phyloP scores from a whole-genome alignment of 2,888 invertebrate genomes.

The Drosophila hamatofila region DNA sequence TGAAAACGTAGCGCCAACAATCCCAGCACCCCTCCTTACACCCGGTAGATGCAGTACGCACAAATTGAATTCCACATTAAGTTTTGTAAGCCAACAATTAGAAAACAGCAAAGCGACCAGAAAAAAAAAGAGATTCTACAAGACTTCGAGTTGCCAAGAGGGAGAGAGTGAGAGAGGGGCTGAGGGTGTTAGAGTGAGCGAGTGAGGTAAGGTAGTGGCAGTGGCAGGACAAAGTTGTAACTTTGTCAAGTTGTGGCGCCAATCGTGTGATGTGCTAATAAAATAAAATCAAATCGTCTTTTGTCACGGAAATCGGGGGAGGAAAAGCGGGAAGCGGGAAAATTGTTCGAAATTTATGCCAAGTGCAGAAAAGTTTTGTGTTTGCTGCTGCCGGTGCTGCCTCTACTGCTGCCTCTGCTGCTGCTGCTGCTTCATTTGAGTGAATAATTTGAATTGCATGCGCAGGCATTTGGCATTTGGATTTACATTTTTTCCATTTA shows the following conservation, averaged over 20 bases:
- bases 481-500: slow-evolving; percentile 62
- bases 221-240: slow-evolving; percentile 69
- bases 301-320: slow-evolving; percentile 4
- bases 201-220: slow-evolving; percentile 1
- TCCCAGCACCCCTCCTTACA: neutral
- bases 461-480: slow-evolving; percentile 8
- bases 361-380: slow-evolving; percentile 72
- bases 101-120: slow-evolving; percentile 78
- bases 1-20: slow-evolving; percentile 14
- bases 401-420: slow-evolving; percentile 18
- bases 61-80: slow-evolving; percentile 81
- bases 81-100: slow-evolving; percentile 84
- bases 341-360: slow-evolving; percentile 66
- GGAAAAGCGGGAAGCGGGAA: slow-evolving; percentile 1
- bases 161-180: neutral
- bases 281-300: slow-evolving; percentile 71
- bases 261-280: slow-evolving; percentile 80
- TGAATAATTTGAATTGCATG: slow-evolving; percentile 80
- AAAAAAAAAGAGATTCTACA: slow-evolving; percentile 42
- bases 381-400: slow-evolving; percentile 57
- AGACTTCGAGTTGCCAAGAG: slow-evolving; percentile 36
- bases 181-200: neutral
- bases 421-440: slow-evolving; percentile 70
- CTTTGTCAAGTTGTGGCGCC: slow-evolving; percentile 80
- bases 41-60: slow-evolving; percentile 45